A percentile compares a stretch with the other conserved stretches of the same genome.
phyloP scores from a whole-genome alignment of 2,113 vertebrate genomes.

The Coregonus clupeaformis region DNA sequence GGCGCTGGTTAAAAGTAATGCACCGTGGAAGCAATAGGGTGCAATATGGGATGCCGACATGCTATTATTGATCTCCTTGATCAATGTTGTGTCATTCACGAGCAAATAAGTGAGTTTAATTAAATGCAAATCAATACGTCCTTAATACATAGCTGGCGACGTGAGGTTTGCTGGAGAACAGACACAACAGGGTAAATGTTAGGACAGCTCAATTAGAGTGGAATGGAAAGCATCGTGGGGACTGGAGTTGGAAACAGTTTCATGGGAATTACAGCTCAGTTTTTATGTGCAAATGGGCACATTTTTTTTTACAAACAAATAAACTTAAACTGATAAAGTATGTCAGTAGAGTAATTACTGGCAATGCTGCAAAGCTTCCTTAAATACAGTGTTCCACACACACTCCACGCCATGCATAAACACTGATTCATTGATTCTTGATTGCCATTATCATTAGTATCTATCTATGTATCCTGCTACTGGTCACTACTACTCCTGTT shows the following conservation, averaged over 20 bases:
- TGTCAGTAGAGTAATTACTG: neutral
- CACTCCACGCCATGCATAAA: too few relatives aligned
- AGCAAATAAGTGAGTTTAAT: constrained; percentile 65
- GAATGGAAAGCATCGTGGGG: neutral
- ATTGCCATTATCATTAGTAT: too few relatives aligned
- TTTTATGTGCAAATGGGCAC: neutral
- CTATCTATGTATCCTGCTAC: too few relatives aligned
- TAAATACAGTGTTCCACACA: too few relatives aligned
- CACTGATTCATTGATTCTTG: too few relatives aligned
- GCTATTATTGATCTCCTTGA: constrained; percentile 58
- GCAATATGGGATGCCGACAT: too few relatives aligned
- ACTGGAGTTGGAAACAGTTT: neutral
- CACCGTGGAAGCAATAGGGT: too few relatives aligned
- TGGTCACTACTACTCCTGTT: too few relatives aligned
- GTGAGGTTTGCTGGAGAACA: constrained; percentile 11
- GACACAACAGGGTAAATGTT: constrained; percentile 9
- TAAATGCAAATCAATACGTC: constrained; percentile 67
- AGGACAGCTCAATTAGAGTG: constrained; percentile 2
- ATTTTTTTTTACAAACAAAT: neutral
- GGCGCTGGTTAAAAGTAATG: too few relatives aligned
- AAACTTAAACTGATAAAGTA: neutral
- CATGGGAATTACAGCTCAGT: neutral
- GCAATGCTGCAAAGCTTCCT: too few relatives aligned
- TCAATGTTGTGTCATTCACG: constrained; percentile 67
- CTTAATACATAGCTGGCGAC: constrained; percentile 44